Evolutionary conservation across 92 coral and sea anemone genomes (phyloP), one percentile per base, ranked within the genome.

Genomic region (Heteractis magnifica): DNA sequence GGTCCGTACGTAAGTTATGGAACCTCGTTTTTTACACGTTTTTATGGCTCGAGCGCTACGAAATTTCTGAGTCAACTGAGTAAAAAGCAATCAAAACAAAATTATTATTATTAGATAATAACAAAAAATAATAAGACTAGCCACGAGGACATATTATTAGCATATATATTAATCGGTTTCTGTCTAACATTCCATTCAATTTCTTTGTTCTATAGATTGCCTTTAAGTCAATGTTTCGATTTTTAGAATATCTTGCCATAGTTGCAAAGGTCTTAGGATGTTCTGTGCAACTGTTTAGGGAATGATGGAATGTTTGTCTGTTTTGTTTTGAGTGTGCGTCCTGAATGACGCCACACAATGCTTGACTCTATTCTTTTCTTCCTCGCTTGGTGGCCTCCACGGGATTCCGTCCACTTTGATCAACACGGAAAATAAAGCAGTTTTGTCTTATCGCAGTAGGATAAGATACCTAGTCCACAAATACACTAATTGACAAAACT

Each of bases 351-450:
- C 79, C 79, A 76, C 19, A 76, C 79, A 52, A 76, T 20, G 73
- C 49, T 48, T 26, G 15, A 68, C 49, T 68, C 59, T 52, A 12
- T 76, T 76, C 59, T 52, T 10, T 76, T 76, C 52, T 49, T 62
- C 48, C 79, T 52, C 79, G 62, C 64, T 76, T 76, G 79, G 79
- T 76, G 79, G 79, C 15, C 79, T n/a, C 79, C 49, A 16, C 79
- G 50, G 79, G 79, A 53, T 23, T 68, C 73, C 73, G 23, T 68
- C 73, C 73, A 10, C 23, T 21, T 68, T 9, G 73, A 68, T 68
- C 73, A 68, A 68, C 73, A 68, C 23, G 14, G 10, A 41, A 68
- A 68, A 68, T 26, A 26, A 68, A 68, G 8, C 49, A 68, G 4
- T 68, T 26, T 23, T 10, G 9, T 68, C 73, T 20, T 8, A 68